Percentiles rank a stretch among this genome's conserved stretches.
phyloP scores from a whole-genome alignment of 2,888 invertebrate genomes.

The Gastracanthus pulcherrimus region DNA sequence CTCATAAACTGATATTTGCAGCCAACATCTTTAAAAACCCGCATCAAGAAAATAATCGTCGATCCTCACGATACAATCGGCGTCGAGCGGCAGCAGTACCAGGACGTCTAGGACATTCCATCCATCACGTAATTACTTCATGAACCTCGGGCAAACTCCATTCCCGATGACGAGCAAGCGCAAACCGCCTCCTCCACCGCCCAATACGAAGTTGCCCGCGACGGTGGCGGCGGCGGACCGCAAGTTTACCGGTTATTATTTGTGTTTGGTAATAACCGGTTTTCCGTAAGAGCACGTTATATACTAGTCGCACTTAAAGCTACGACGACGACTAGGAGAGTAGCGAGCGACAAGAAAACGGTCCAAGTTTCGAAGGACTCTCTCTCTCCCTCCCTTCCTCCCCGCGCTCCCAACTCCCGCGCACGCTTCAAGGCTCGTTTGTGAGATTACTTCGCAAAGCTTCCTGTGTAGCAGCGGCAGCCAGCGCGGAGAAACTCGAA shows the following conservation, averaged over 20 bases:
- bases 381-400: not conserved
- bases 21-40: too few relatives aligned
- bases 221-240: not conserved
- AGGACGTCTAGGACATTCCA: not conserved
- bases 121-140: conserved; percentile 54
- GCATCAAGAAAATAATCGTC: not conserved
- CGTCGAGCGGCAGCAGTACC: not conserved
- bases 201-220: conserved; percentile 10
- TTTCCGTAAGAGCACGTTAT: conserved; percentile 35
- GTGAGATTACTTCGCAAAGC: conserved; percentile 54
- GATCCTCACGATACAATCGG: not conserved
- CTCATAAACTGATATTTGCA: too few relatives aligned
- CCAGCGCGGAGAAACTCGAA: conserved; percentile 19
- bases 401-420: not conserved
- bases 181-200: not conserved
- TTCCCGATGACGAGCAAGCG: conserved; percentile 48
- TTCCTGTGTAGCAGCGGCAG: conserved; percentile 4
- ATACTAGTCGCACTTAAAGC: conserved; percentile 30
- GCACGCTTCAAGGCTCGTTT: conserved; percentile 47
- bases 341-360: conserved; percentile 44
- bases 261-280: conserved; percentile 56
- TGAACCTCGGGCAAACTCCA: conserved; percentile 32
- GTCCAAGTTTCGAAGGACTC: conserved; percentile 48
- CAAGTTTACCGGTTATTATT: conserved; percentile 55
- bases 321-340: not conserved